Percentiles rank a stretch among this genome's conserved stretches.
phyloP scores from a whole-genome alignment of 2,888 invertebrate genomes.

The Apocheima hispidaria region DNA sequence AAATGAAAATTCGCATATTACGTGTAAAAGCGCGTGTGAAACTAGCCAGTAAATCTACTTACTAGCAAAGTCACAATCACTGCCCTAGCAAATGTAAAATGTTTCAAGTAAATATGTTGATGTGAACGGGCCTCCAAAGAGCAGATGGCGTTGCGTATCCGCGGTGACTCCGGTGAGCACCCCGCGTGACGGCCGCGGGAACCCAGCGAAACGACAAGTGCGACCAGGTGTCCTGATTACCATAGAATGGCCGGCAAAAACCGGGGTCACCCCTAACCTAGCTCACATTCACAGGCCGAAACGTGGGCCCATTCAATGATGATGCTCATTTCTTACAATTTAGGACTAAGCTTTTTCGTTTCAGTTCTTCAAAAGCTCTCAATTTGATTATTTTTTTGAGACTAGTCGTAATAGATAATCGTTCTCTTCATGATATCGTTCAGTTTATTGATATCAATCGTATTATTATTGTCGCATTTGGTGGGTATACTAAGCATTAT shows the following conservation, averaged over 20 bases:
- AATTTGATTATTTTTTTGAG: no score
- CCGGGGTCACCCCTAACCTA: conserved; percentile 32
- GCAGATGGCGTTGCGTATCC: conserved; percentile 43
- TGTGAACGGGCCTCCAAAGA: conserved; percentile 1
- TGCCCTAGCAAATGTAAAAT: conserved; percentile 1
- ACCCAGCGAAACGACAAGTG: conserved; percentile 50
- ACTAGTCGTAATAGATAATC: no score
- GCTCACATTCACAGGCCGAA: conserved; percentile 11
- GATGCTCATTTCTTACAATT: not conserved
- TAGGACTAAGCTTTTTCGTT: not conserved
- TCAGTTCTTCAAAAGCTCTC: not conserved
- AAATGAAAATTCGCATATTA: no score
- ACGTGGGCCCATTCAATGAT: conserved; percentile 9
- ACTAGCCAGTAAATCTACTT: no score
- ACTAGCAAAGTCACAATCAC: no score
- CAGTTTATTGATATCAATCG: no score
- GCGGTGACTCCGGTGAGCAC: conserved; percentile 56
- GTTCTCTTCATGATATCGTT: no score
- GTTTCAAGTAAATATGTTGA: conserved; percentile 19
- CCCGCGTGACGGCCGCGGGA: conserved; percentile 62
- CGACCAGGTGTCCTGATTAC: conserved; percentile 56
- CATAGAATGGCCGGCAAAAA: conserved; percentile 45
- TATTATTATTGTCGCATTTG: no score
- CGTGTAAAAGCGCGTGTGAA: no score
- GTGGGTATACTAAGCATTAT: no score